Evolutionary conservation across 2,888 invertebrate species (phyloP).

Genomic region (Metallyticus violacea): DNA sequence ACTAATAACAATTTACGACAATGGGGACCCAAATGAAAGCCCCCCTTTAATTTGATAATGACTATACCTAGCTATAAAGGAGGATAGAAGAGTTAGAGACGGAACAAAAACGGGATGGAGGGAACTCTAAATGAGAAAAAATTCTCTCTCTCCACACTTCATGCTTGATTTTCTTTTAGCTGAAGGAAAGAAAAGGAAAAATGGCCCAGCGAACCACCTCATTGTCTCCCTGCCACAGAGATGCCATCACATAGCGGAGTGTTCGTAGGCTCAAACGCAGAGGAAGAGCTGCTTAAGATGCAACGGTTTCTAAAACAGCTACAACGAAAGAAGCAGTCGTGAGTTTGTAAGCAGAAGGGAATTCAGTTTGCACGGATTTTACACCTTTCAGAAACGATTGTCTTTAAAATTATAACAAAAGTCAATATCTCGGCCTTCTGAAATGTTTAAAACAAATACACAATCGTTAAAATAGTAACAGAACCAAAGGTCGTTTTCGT

Average conservation of each 20-base stretch:
- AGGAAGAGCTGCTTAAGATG: neutral
- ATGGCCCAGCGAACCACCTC: neutral
- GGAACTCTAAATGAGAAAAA: constrained; percentile 26
- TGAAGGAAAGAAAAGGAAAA: constrained; percentile 12
- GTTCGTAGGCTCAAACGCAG: neutral
- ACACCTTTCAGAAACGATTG: too few relatives aligned
- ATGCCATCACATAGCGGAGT: constrained; percentile 4
- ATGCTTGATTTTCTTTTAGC: constrained; percentile 27
- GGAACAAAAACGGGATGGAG: constrained; percentile 4
- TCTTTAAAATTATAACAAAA: too few relatives aligned
- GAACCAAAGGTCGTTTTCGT: too few relatives aligned
- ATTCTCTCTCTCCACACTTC: constrained; percentile 28
- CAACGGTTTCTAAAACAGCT: neutral
- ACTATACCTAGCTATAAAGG: constrained; percentile 5
- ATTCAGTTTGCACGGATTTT: too few relatives aligned
- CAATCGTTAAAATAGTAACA: too few relatives aligned
- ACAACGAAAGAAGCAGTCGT: too few relatives aligned
- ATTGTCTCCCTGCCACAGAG: constrained; percentile 4
- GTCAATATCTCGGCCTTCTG: too few relatives aligned
- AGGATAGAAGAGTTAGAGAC: neutral
- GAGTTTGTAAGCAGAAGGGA: too few relatives aligned
- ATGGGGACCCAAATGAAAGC: neutral
- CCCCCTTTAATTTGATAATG: constrained; percentile 9
- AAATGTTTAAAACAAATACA: too few relatives aligned
- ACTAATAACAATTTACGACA: neutral